These are phyloP conservation scores for Scylla paramamosain DNA, from an alignment of 1,140 invertebrate genomes.

Conservation along the genomic window DNA sequence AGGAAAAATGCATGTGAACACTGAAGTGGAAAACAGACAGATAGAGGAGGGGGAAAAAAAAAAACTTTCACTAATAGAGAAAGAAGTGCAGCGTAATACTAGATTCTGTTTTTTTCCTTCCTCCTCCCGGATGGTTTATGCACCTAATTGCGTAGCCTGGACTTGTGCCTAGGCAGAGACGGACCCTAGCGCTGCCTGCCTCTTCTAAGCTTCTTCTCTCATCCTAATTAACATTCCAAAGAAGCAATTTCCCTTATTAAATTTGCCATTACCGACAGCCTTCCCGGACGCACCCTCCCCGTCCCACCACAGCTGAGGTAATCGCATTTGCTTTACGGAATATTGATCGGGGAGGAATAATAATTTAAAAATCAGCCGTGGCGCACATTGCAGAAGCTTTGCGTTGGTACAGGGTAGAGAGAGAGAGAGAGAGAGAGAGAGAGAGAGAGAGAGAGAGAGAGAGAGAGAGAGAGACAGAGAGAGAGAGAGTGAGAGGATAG, in stretches of 20 bases:
- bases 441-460: neutral
- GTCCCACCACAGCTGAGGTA: neutral
- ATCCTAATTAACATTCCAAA: constrained; percentile 3
- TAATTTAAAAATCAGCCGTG: neutral
- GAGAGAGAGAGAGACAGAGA: too few species aligned
- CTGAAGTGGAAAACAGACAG: neutral
- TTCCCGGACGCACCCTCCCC: neutral
- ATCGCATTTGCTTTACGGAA: neutral
- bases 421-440: neutral
- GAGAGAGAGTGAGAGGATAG: too few species aligned
- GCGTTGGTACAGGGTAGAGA: neutral
- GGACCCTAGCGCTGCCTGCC: too few species aligned
- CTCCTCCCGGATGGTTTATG: too few species aligned
- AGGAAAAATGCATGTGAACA: neutral
- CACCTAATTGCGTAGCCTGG: too few species aligned
- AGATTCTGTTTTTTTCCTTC: too few species aligned
- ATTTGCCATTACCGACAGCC: neutral
- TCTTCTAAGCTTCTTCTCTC: neutral
- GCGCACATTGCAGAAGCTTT: neutral
- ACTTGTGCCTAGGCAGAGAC: too few species aligned
- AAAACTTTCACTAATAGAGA: neutral
- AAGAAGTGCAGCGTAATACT: neutral
- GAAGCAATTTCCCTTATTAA: constrained; percentile 3
- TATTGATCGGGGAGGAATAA: neutral
- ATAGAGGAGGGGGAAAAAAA: neutral